A percentile compares a stretch with the other conserved stretches of the same genome.
phyloP scores from a whole-genome alignment of 35 echinoderm and acorn worm species.

The Ophioderma brevispina region DNA sequence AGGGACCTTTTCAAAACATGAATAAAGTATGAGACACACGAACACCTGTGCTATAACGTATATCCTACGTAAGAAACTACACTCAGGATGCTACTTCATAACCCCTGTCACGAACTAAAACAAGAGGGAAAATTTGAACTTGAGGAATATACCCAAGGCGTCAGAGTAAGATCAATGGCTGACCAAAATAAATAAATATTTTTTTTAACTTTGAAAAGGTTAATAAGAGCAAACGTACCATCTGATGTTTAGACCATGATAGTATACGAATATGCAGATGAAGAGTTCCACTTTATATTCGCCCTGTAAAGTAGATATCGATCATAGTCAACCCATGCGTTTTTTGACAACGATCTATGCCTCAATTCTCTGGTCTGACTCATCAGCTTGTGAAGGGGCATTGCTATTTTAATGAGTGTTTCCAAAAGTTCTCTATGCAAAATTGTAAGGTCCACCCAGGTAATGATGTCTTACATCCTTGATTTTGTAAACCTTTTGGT shows the following conservation, averaged over 20 bases:
- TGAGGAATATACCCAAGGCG: neutral
- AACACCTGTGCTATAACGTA: too few species aligned
- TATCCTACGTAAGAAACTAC: too few species aligned
- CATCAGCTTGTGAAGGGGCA: neutral
- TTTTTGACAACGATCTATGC: neutral
- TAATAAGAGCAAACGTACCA: neutral
- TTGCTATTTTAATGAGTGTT: neutral
- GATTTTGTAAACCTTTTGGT: neutral
- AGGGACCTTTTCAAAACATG: too few species aligned
- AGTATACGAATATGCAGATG: neutral
- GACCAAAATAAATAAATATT: conserved; percentile 3
- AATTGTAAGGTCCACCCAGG: neutral
- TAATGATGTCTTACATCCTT: neutral
- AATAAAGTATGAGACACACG: too few species aligned
- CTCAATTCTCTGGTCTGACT: too few species aligned
- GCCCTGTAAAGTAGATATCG: neutral
- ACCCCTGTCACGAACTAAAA: neutral
- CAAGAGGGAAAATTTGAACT: neutral
- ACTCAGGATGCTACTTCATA: too few species aligned
- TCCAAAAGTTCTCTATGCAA: neutral
- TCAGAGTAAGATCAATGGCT: neutral
- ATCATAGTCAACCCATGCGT: neutral
- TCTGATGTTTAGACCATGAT: neutral
- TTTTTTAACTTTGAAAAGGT: conserved; percentile 2
- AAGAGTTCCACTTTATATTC: neutral